Evolutionary conservation across 2,113 vertebrate species (phyloP).

Genomic region (Prionailurus bengalensis): DNA sequence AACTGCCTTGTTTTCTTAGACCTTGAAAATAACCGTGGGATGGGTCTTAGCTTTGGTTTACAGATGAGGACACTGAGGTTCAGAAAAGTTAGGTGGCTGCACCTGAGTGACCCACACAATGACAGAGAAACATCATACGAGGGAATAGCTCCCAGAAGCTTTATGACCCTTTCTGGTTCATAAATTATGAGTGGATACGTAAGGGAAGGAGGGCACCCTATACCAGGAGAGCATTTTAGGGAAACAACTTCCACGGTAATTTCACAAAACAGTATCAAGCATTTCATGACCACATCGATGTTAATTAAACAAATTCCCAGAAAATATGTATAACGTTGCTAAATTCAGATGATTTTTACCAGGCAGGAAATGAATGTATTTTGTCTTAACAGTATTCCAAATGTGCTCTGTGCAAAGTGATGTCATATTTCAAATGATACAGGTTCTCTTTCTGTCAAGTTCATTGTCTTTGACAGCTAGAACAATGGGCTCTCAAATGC

Average conservation of each 20-base stretch:
- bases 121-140: not conserved
- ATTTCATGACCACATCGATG: conserved; percentile 13
- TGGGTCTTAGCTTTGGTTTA: conserved; percentile 19
- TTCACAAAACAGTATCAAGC: conserved; percentile 7
- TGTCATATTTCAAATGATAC: not conserved
- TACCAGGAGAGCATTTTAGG: not conserved
- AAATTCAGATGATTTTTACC: conserved; percentile 45
- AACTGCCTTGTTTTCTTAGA: not conserved
- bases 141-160: not conserved
- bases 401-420: not conserved
- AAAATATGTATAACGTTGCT: conserved; percentile 40
- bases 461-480: conserved; percentile 63
- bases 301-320: conserved; percentile 31
- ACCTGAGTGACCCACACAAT: not conserved
- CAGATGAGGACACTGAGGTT: not conserved
- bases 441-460: conserved; percentile 49
- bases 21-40: not conserved
- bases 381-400: not conserved
- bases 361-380: conserved; percentile 5
- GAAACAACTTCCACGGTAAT: conserved; percentile 19
- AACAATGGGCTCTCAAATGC: not conserved
- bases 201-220: not conserved
- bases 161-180: not conserved
- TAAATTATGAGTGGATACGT: not conserved
- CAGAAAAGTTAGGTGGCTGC: not conserved